Evolutionary conservation across 2,888 invertebrate species (phyloP).

Genomic region (Euzophera pinguis): DNA sequence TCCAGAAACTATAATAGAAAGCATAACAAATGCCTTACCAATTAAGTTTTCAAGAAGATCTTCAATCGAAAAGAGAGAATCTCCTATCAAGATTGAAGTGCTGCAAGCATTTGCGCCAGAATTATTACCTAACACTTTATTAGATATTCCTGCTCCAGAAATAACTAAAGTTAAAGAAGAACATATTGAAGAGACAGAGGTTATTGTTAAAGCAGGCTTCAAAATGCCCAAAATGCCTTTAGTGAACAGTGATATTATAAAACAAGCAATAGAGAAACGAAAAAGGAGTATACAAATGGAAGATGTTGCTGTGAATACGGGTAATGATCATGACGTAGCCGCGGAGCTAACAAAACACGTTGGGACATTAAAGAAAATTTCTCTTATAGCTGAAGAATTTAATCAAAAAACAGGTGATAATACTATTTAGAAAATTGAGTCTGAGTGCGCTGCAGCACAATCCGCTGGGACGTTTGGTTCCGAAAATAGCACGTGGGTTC

Average conservation of each 20-base stretch:
- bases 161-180: constrained; percentile 18
- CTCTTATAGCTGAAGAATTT: constrained; percentile 71
- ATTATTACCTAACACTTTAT: constrained; percentile 44
- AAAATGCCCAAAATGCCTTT: constrained; percentile 70
- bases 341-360: constrained; percentile 60
- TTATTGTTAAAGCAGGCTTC: constrained; percentile 27
- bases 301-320: constrained; percentile 56
- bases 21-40: constrained; percentile 60
- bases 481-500: too few relatives aligned
- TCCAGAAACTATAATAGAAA: constrained; percentile 61
- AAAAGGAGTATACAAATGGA: constrained; percentile 33
- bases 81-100: constrained; percentile 52
- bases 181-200: constrained; percentile 24
- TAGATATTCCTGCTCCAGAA: constrained; percentile 30
- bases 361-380: constrained; percentile 60
- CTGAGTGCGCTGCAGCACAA: too few relatives aligned
- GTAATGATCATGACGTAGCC: constrained; percentile 56
- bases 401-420: constrained; percentile 68
- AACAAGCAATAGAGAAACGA: constrained; percentile 37
- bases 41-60: constrained; percentile 47
- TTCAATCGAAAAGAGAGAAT: constrained; percentile 38
- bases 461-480: too few relatives aligned
- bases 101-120: constrained; percentile 57
- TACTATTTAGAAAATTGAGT: not conserved
- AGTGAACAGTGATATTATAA: constrained; percentile 54